A percentile compares a stretch with the other conserved stretches of the same genome.
Conservation (phyloP, 2,797 vertebrate species). For the Protosalanx chinensis region DNA sequence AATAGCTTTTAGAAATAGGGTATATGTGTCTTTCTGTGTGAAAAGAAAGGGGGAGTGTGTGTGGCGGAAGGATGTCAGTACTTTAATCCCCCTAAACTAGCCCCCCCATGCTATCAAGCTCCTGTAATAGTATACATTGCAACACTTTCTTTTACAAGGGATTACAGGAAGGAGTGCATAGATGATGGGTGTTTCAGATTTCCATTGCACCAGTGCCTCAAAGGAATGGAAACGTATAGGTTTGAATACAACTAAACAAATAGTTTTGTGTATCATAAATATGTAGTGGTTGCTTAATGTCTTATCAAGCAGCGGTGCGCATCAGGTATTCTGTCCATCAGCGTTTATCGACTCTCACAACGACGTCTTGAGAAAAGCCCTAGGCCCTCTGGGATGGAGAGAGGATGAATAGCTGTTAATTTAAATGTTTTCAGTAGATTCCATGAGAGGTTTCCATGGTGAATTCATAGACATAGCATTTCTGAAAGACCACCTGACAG, state of each 20-base stretch:
- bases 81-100: constrained; percentile 36
- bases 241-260: constrained; percentile 4
- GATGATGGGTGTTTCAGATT: neutral
- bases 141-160: neutral
- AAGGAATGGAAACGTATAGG: neutral
- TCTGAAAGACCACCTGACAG: constrained; percentile 35
- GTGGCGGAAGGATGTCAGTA: neutral
- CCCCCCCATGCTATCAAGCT: constrained; percentile 47
- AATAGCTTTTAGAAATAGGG: constrained; percentile 66
- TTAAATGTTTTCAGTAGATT: constrained; percentile 43
- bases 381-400: constrained; percentile 11
- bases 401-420: constrained; percentile 35
- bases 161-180: neutral
- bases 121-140: neutral
- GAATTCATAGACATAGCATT: constrained; percentile 41
- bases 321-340: constrained; percentile 20
- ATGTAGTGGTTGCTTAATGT: constrained; percentile 10
- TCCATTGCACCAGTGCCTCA: neutral
- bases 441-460: constrained; percentile 48
- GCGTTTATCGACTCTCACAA: constrained; percentile 7
- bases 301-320: neutral
- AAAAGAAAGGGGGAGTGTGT: constrained; percentile 21
- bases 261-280: constrained; percentile 3
- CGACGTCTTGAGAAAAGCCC: constrained; percentile 10
- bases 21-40: constrained; percentile 27